Evolutionary conservation across 2,113 vertebrate genomes (phyloP).

Genomic region (Apaloderma vittatum): DNA sequence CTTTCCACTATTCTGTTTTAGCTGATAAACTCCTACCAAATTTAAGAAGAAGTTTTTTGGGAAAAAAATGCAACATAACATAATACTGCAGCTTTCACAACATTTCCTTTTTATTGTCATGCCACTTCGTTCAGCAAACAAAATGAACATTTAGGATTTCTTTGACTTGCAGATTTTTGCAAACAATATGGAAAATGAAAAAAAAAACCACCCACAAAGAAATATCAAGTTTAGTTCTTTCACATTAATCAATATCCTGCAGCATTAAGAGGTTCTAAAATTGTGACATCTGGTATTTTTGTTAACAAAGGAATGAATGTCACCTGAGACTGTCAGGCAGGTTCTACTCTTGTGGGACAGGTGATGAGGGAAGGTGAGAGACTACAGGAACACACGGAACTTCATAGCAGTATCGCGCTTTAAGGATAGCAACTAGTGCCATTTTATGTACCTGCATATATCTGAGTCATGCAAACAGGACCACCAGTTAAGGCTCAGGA

Average conservation of each 20-base stretch:
- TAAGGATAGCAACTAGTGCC: background rate
- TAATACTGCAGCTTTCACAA: background rate
- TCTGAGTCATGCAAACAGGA: background rate
- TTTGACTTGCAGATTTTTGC: background rate
- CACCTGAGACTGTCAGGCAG: background rate
- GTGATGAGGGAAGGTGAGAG: background rate
- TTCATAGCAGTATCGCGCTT: background rate
- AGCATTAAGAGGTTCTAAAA: background rate
- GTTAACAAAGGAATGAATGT: background rate
- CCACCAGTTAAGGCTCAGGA: background rate
- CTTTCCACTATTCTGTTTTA: background rate
- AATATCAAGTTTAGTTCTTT: background rate
- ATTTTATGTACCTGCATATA: background rate
- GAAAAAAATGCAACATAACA: background rate
- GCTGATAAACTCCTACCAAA: background rate
- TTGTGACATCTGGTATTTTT: background rate
- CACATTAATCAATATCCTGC: background rate
- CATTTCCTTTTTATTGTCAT: background rate
- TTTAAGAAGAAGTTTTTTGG: background rate
- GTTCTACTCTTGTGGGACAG: background rate
- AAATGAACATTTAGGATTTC: background rate
- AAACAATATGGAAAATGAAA: background rate
- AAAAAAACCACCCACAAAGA: fast-evolving
- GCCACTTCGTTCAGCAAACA: background rate
- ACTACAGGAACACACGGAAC: fast-evolving